These are phyloP conservation scores for Lophura nycthemera DNA, from an alignment of 2,113 vertebrate genomes.

Conservation along the genomic window DNA sequence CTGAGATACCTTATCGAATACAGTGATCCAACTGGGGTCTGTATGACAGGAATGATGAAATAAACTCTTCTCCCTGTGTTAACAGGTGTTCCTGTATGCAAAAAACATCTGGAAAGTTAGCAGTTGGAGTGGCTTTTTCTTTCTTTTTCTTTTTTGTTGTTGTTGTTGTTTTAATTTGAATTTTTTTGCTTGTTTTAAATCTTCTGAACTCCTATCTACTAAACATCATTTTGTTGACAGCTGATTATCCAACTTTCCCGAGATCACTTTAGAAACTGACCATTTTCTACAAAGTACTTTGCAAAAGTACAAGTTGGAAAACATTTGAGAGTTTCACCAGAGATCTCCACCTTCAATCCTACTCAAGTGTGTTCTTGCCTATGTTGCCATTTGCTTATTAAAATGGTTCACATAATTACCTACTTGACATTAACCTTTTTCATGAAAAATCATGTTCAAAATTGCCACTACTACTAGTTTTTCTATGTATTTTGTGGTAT, in stretches of 20 bases:
- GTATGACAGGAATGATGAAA: slow-evolving; percentile 3
- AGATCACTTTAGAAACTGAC: neutral
- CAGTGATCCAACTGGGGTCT: neutral
- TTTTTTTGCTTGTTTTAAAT: neutral
- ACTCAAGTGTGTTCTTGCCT: neutral
- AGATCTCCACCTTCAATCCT: neutral
- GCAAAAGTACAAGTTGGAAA: neutral
- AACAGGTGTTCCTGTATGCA: slow-evolving; percentile 13
- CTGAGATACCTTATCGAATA: slow-evolving; percentile 3
- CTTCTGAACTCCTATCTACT: neutral
- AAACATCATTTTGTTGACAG: neutral
- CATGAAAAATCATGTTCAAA: neutral
- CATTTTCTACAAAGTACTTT: neutral
- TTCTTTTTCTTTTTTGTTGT: neutral
- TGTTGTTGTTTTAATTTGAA: neutral
- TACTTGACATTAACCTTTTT: neutral
- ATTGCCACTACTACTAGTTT: neutral
- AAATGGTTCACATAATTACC: rapidly evolving
- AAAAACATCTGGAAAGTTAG: neutral
- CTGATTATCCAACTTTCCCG: neutral
- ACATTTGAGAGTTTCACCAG: neutral
- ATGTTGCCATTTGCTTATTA: neutral
- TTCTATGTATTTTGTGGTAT: neutral
- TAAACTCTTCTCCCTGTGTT: neutral
- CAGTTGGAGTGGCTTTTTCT: neutral